Base-by-base conservation (phyloP, 2,888 invertebrate genomes). In the Andrena trimmerana region DNA sequence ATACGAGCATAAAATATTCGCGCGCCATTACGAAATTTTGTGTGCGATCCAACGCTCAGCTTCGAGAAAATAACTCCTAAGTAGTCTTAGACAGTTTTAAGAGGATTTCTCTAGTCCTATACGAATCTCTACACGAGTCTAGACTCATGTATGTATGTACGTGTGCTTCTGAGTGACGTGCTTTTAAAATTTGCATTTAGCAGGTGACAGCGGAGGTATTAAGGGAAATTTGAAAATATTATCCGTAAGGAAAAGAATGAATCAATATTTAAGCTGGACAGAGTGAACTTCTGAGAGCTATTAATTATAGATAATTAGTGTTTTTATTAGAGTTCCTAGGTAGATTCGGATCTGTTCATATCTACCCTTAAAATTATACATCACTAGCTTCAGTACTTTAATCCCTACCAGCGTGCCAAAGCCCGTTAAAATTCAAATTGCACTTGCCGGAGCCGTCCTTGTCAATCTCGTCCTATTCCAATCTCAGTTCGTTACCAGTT, bases 21-120 rank as follows among this genome's bases (percentile, higher is more conserved):
- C 33, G 20, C 7, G 6, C 13, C 20, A 59, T 36, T n/a, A 33
- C 10, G 27, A 66, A 78, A 59, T 74, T 74, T 57, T 16, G 59
- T 10, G 2, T 52, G 7, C 3, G 57, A 4, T 16, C 27, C 48
- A 33, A 65, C 24, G 50, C 7, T 24, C 3, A 33, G 33, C 27
- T 74, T 65, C 42, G n/a, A 31, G 29, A 62, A 66, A 50, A 67
- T 42, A 62, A 62, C 54, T 54, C 16, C 8, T 42, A 24, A 65
- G 42, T 54, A 57, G 67, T 59, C 31, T 62, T 42, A 71, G 29
- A 62, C 16, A 71, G 36, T n/a, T 70, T 62, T 69, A 68, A 78
- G 67, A 52, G 78, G 79, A 42, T 42, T 36, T 69, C 79, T 33
- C 65, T 57, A 42, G 33, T 57, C 57, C 54, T 59, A 36, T 65